phyloP scores from a whole-genome alignment of 2,888 invertebrate species.

The Lepidochrysops patricia region DNA sequence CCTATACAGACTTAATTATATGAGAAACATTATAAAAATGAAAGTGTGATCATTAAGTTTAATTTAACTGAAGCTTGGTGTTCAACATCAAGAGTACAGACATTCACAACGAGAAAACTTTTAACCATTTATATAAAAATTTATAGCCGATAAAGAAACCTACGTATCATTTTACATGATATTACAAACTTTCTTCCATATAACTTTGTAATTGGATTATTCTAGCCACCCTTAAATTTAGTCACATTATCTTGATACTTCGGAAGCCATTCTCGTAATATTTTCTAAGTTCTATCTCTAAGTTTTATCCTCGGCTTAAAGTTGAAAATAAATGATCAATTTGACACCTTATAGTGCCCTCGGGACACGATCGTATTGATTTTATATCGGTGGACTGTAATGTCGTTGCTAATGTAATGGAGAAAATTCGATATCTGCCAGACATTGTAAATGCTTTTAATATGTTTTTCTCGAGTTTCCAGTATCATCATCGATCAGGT shows the following conservation, averaged over 20 bases:
- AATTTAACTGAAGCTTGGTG: too few relatives aligned
- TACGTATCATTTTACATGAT: neutral
- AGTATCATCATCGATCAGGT: too few relatives aligned
- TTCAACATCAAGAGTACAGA: too few relatives aligned
- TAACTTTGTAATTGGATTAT: slow-evolving; percentile 9
- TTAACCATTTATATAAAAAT: neutral
- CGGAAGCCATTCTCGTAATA: neutral
- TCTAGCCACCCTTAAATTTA: neutral
- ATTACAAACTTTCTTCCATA: neutral
- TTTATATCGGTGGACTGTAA: slow-evolving; percentile 7
- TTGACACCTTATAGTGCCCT: slow-evolving; percentile 10
- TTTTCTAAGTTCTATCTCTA: slow-evolving; percentile 9
- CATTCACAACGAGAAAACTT: neutral
- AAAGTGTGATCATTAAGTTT: too few relatives aligned
- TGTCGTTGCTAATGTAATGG: neutral
- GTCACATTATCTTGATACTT: slow-evolving; percentile 2
- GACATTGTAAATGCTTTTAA: neutral
- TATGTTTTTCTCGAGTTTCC: neutral
- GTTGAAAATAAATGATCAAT: slow-evolving; percentile 10
- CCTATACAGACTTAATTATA: too few relatives aligned
- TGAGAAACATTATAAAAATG: too few relatives aligned
- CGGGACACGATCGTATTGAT: neutral
- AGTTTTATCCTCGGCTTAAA: slow-evolving; percentile 3
- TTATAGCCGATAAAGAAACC: neutral
- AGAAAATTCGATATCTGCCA: neutral